Base-by-base conservation (phyloP, 2,113 vertebrate species). In the Melospiza melodia region DNA sequence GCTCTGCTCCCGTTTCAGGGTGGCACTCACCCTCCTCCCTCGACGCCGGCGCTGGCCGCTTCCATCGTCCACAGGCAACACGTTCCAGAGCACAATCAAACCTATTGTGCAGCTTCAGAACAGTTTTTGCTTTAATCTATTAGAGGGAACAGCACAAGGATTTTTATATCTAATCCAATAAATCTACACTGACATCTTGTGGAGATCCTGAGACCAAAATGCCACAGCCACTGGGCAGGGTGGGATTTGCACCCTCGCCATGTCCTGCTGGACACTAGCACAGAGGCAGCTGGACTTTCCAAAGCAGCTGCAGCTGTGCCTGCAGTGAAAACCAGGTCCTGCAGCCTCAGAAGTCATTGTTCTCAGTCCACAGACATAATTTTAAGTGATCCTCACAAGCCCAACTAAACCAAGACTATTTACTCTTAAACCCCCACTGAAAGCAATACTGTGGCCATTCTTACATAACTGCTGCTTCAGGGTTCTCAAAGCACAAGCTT, bases 141-240 rank as follows among this genome's bases (percentile, higher is more conserved):
- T 15, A 44, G 30, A 44, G 43, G 28, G 49, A 76, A 85, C 71
- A 67, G 78, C 55, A 63, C 10, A 33, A 84, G 52, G 88, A 66
- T 81, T 93, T 94, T 61, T 52, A 28, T 75, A 79, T 65, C 69
- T 89, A 93, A 93, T 93, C 90, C 73, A 84, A 90, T 89, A 96
- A 93, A 96, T 96, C 96, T 75, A 94, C 80, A 97, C 94, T 97
- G 96, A 97, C 96, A 97, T 89, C 96, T 97, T 96, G 96, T 96
- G 96, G 96, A 94, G 88, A 94, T 75, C 65, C 44, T 8, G 62
- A 67, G 88, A 92, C n/a, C 65, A 49, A 52, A 84, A 55, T 6
- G 43, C n/a, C 3, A 1, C 69, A 74, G 75, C 55, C 35, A 24
- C 49, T 12, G 2, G 2, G 59, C 25, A 22, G n/a, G n/a, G 59